phyloP scores from a whole-genome alignment of 2,888 invertebrate genomes.

The Leptogaster cylindrica region DNA sequence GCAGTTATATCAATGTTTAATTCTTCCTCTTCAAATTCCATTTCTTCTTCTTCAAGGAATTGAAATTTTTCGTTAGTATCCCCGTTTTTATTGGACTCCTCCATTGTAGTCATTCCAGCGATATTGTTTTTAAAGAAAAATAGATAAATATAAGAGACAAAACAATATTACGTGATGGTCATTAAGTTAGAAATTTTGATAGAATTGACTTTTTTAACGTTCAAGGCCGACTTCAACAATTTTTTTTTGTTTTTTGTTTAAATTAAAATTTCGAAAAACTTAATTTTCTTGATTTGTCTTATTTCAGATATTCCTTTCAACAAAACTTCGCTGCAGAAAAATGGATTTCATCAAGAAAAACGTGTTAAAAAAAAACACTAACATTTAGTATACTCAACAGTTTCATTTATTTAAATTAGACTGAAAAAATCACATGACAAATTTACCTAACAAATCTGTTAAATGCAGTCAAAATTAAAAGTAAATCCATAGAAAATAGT shows the following conservation, averaged over 20 bases:
- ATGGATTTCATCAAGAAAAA: too few species aligned
- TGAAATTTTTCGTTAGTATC: neutral
- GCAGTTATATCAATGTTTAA: neutral
- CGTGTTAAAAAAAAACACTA: neutral
- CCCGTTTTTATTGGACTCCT: neutral
- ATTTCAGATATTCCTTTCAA: too few species aligned
- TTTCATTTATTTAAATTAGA: constrained; percentile 44
- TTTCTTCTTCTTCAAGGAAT: neutral
- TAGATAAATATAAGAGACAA: neutral
- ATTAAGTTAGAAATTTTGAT: too few species aligned
- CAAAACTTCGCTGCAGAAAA: too few species aligned
- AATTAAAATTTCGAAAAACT: too few species aligned
- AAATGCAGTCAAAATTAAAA: constrained; percentile 47
- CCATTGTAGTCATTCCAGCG: neutral
- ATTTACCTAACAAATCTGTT: constrained; percentile 45
- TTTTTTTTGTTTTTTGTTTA: too few species aligned
- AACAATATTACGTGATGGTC: too few species aligned
- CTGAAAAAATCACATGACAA: constrained; percentile 47
- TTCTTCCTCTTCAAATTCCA: neutral
- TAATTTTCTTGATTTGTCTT: too few species aligned
- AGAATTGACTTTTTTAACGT: too few species aligned
- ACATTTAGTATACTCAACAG: constrained; percentile 30
- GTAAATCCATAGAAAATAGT: constrained; percentile 28
- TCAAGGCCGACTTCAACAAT: too few species aligned
- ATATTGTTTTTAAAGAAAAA: neutral